These are phyloP conservation scores for Aleadryas rufinucha DNA, from an alignment of 2,113 vertebrate genomes.

Conservation along the genomic window DNA sequence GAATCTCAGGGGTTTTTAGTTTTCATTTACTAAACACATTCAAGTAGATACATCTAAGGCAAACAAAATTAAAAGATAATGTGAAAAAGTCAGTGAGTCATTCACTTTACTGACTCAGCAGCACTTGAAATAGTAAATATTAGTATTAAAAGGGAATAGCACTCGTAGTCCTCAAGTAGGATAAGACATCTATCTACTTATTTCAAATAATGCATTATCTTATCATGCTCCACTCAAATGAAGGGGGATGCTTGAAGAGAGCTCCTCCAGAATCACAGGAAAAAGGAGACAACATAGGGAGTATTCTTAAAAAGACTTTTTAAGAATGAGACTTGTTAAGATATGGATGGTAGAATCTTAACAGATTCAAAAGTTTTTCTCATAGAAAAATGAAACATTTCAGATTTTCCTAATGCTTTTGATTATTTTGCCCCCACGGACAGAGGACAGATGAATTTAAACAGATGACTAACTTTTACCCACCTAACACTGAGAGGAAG, in stretches of 20 bases:
- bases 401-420: not conserved
- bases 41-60: not conserved
- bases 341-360: not conserved
- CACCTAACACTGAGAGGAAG: not conserved
- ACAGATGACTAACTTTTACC: not conserved
- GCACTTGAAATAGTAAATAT: not conserved
- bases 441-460: not conserved
- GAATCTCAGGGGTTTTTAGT: not conserved
- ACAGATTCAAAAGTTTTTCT: not conserved
- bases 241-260: not conserved
- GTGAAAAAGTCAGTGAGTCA: not conserved
- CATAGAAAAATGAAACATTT: not conserved
- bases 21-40: not conserved
- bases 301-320: not conserved
- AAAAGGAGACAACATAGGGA: not conserved
- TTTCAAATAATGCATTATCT: not conserved
- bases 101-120: not conserved
- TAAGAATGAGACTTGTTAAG: not conserved
- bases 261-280: not conserved
- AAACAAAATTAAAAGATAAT: not conserved
- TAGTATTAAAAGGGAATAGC: not conserved
- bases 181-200: not conserved
- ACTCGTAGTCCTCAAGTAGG: not conserved
- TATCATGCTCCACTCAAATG: not conserved
- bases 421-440: not conserved